Percentiles rank a stretch among this genome's conserved stretches.
phyloP scores from a whole-genome alignment of 2,113 vertebrate genomes.

The Hemiscyllium ocellatum region DNA sequence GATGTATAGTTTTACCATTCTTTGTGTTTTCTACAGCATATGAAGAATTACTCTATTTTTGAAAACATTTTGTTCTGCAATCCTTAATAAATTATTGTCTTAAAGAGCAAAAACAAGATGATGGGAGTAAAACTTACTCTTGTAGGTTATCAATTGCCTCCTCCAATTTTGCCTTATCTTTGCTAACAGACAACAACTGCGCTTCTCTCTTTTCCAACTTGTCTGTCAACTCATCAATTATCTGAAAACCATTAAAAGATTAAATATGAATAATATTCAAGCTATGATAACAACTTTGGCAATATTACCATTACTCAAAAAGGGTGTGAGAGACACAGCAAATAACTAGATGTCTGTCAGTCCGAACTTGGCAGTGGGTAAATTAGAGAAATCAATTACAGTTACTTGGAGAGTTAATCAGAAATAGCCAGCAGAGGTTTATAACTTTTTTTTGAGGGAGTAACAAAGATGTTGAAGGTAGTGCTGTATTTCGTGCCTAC shows the following conservation, averaged over 20 bases:
- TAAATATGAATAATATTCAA: constrained; percentile 40
- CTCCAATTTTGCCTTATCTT: constrained; percentile 87
- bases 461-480: too few species aligned
- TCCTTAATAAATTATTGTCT: background rate
- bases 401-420: too few species aligned
- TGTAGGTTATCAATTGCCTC: constrained; percentile 92
- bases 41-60: background rate
- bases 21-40: background rate
- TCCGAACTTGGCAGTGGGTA: too few species aligned
- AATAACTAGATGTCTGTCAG: too few species aligned
- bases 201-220: constrained; percentile 87
- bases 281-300: background rate
- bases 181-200: constrained; percentile 82
- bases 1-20: background rate
- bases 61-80: background rate
- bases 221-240: constrained; percentile 76
- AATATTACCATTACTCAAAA: background rate
- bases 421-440: too few species aligned
- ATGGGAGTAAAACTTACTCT: constrained; percentile 61
- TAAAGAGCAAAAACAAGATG: constrained; percentile 15
- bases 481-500: too few species aligned
- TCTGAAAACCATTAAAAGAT: constrained; percentile 57
- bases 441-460: too few species aligned
- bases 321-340: too few species aligned
- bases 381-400: too few species aligned